Evolutionary conservation across 2,797 vertebrate species (phyloP).

Genomic region (Helostoma temminkii): DNA sequence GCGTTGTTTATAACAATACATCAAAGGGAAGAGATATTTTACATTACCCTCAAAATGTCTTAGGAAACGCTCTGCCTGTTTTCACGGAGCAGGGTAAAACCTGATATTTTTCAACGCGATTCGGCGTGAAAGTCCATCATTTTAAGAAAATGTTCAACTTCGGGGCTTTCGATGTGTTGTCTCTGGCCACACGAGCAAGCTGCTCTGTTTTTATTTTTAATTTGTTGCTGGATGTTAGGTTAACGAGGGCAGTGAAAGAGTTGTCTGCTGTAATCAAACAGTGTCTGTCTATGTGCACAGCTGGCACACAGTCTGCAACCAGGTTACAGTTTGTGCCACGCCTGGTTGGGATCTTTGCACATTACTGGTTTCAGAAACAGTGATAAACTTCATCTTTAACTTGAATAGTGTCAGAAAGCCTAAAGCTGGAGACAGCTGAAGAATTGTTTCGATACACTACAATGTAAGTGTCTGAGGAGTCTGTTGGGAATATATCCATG

Average conservation of each 20-base stretch:
- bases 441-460: neutral
- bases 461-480: neutral
- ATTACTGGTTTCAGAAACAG: constrained; percentile 33
- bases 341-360: constrained; percentile 38
- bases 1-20: neutral
- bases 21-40: constrained; percentile 17
- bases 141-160: neutral
- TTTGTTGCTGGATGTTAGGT: neutral
- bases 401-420: neutral
- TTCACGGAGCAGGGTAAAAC: neutral
- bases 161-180: neutral
- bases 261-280: constrained; percentile 28
- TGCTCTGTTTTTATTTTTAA: neutral
- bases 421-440: neutral
- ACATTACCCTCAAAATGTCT: neutral
- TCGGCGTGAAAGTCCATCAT: constrained; percentile 12
- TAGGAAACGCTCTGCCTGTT: neutral
- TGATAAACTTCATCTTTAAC: constrained; percentile 23
- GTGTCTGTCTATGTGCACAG: constrained; percentile 26
- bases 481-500: neutral
- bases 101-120: neutral
- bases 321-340: constrained; percentile 44
- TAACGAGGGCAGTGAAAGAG: constrained; percentile 28
- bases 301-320: constrained; percentile 38
- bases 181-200: neutral